phyloP scores from a whole-genome alignment of 1,140 invertebrate genomes.

The Drosophila truncata region DNA sequence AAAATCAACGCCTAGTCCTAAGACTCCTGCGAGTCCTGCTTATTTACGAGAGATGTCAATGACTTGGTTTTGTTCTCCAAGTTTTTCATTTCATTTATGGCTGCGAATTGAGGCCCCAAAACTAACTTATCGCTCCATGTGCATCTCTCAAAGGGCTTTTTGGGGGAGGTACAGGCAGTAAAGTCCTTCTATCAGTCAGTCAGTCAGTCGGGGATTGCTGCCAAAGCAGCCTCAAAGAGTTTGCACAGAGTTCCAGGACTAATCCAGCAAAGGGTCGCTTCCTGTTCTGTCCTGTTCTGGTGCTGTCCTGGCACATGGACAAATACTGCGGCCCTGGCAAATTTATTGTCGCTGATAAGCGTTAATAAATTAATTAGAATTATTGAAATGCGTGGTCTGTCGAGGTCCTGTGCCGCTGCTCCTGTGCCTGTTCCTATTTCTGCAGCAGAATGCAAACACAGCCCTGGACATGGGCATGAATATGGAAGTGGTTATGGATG shows the following conservation, averaged over 20 bases:
- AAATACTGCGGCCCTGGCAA: constrained; percentile 46
- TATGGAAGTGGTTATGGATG: constrained; percentile 33
- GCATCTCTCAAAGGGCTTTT: constrained; percentile 53
- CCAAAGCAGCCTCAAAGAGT: constrained; percentile 43
- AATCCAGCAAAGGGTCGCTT: constrained; percentile 27
- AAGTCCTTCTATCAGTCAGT: constrained; percentile 14
- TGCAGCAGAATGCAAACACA: constrained; percentile 68
- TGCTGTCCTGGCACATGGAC: constrained; percentile 21
- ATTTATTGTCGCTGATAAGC: constrained; percentile 84
- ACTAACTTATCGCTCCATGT: constrained; percentile 64
- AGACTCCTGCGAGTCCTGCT: constrained; percentile 46
- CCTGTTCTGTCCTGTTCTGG: neutral
- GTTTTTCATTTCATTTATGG: constrained; percentile 80
- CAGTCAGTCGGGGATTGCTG: constrained; percentile 19
- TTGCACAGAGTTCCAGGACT: constrained; percentile 47
- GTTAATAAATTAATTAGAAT: constrained; percentile 86
- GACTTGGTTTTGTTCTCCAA: constrained; percentile 49
- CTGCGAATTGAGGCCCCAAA: constrained; percentile 58
- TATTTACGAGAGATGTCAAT: constrained; percentile 72
- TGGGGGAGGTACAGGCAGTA: constrained; percentile 21
- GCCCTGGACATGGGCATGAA: constrained; percentile 55
- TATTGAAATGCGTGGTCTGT: constrained; percentile 82
- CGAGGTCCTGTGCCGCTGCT: constrained; percentile 33
- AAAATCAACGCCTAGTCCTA: constrained; percentile 75
- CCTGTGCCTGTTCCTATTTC: constrained; percentile 19